Evolutionary conservation across 2,797 vertebrate genomes (phyloP), one percentile per base, ranked within the genome.

Genomic region (Bovichtus diacanthus): DNA sequence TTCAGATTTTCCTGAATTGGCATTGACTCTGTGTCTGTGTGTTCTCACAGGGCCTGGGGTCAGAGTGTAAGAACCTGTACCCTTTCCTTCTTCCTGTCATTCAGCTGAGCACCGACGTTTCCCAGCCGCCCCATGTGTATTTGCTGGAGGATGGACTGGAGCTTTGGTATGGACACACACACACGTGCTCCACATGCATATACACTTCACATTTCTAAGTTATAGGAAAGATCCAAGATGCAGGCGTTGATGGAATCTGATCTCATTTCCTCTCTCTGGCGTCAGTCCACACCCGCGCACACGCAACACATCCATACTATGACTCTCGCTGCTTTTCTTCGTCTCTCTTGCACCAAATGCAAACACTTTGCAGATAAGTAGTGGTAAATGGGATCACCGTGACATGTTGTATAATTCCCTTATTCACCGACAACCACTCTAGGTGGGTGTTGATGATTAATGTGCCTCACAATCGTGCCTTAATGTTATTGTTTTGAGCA

Each of bases 61-160:
- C 97, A 78, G 97, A 99, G 86, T 98, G 97, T 91, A 98, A 96
- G 93, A 99, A 97, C 93, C 95, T 99, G 54, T 99, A 99, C 85
- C 95, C 97, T 76, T 99, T 99, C 92, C 96, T 99, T 21, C 96
- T 99, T 80, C 98, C 98, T 64, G 95, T 99, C 89, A 98, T 99
- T 93, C 97, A 99, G 66, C 95, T 99, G 89, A 99, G 98, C 93
- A 99, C 98, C 9, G 98, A 99, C 81, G 97, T 99, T 82, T 97
- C 96, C 12, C 97, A 99, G 87, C 98, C 98, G 10, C 98, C 97
- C 9, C 98, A 99, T 79, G 97, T 99, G 49, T 99, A 99, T 92
- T 95, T 99, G 90, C 93, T 99, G 86, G 98, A 99, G 95, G 98
- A 99, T 71, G 98, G 97, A 90, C 94, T 99, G 90, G 98, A 98